Evolutionary conservation across 2,113 vertebrate genomes (phyloP), one percentile per base, ranked within the genome.

Genomic region (Boleophthalmus pectinirostris): DNA sequence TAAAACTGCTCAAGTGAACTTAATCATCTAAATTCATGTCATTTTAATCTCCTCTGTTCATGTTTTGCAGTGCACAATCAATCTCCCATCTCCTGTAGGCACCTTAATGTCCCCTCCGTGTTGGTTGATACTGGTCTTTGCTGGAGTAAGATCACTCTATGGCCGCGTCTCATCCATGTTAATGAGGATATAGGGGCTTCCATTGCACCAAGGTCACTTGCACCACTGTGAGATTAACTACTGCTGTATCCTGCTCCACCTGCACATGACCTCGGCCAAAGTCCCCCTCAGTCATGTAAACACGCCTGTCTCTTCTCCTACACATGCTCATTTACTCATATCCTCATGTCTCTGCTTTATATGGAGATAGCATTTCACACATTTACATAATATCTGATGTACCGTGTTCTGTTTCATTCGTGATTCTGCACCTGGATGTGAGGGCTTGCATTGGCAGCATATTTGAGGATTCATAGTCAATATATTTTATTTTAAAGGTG

Each of bases 81-180:
- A 21, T 54, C 7, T 54, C 9, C n/a, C 1, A 54, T 54, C 51
- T 51, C 7, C 16, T 9, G 51, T 25, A 25, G 56, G 23, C 56
- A 58, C n/a, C 63, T 67, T 64, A 63, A 58, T 61, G 63, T 60
- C 15, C 16, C 25, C 65, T 43, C 35, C 66, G 6, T 63, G 70
- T 29, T n/a, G 7, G 12, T 33, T 58, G 61, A 66, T 79, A 54
- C 47, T 69, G 63, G 25, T 67, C 20, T 33, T 68, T 72, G 60
- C 51, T 70, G 58, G 83, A 74, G 75, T 82, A 80, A 76, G 51
- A 74, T 77, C 72, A 70, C 78, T 82, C 75, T 12, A 57, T 69
- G 73, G 77, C 78, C 77, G 79, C 9, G 71, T 81, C 65, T 80
- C 83, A 77, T 87, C 85, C 85, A 92, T 90, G 83, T 86, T 89